Evolutionary conservation across 1,140 invertebrate genomes (phyloP), one percentile per base, ranked within the genome.

Genomic region (Drosophila murphyi): DNA sequence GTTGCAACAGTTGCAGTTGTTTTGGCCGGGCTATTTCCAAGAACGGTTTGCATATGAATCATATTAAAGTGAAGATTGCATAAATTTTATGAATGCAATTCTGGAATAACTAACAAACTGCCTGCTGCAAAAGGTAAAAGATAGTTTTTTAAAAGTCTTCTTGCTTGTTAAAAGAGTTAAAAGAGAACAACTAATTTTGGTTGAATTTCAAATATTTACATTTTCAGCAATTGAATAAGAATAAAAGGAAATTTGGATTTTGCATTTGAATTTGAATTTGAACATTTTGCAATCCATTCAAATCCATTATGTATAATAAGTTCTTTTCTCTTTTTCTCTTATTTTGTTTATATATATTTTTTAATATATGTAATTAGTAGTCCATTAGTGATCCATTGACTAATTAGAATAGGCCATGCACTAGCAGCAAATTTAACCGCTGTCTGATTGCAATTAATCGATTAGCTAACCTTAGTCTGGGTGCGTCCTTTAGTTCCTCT

Each of bases 21-120:
- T 31, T 29, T 12, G 41, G 56, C 41, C 41, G 1, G 39, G 43
- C 39, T 3, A 31, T 52, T 71, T 41, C 52, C 35, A 62, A 7
- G 68, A 71, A 71, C 28, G 56, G 41, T 56, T 71, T 71, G 68
- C 68, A 71, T 71, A 64, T 50, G 68, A 37, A 48, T 55, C 60
- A 39, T 37, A 55, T 41, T n/a, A 35, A 48, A 35, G n/a, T 3
- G n/a, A 47, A 62, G 67, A 70, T 70, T 54, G 57, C 67, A 70
- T 61, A 61, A 70, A 70, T 47, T 7, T 64, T 64, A 64, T 63
- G 48, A 63, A 43, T 43, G 47, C 28, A 31, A 7, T 34, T 4
- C 10, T 39, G 7, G 37, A 39, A 39, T 39, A 39, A 39, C 37
- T 8, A 39, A 7, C 10, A 34, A 5, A 34, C 20, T 20, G 20